phyloP scores from a whole-genome alignment of 2,113 vertebrate genomes.

The Colaptes auratus region DNA sequence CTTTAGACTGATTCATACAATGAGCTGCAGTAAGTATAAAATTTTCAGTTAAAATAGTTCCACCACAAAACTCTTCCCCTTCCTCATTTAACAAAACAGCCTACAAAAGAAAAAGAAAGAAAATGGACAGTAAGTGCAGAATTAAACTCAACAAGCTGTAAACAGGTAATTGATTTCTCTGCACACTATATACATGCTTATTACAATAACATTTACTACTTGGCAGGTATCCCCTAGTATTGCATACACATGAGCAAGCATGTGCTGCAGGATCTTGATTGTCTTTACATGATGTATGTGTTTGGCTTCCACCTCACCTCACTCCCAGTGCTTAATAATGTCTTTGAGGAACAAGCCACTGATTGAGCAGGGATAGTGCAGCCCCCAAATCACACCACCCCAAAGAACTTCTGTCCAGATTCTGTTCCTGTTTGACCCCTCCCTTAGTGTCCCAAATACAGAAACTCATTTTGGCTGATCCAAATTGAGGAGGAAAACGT shows the following conservation, averaged over 20 bases:
- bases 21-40: slow-evolving; percentile 90
- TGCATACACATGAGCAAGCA: rapidly evolving
- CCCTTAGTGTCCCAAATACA: neutral
- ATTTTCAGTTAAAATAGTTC: slow-evolving; percentile 85
- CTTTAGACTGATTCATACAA: slow-evolving; percentile 84
- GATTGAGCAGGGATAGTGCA: neutral
- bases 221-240: neutral
- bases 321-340: neutral
- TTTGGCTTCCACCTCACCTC: neutral
- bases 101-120: slow-evolving; percentile 64
- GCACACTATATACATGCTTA: neutral
- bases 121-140: neutral
- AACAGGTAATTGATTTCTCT: neutral
- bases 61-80: slow-evolving; percentile 85
- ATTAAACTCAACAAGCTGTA: neutral
- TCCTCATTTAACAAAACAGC: slow-evolving; percentile 86
- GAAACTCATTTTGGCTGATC: neutral
- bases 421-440: neutral
- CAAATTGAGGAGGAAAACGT: neutral
- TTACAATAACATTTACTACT: neutral
- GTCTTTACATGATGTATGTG: rapidly evolving
- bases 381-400: neutral
- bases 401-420: neutral
- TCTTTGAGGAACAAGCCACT: neutral
- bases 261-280: too few relatives aligned